Base-by-base conservation (phyloP, 2,888 invertebrate genomes). In the Coronaproctus castanopsis region DNA sequence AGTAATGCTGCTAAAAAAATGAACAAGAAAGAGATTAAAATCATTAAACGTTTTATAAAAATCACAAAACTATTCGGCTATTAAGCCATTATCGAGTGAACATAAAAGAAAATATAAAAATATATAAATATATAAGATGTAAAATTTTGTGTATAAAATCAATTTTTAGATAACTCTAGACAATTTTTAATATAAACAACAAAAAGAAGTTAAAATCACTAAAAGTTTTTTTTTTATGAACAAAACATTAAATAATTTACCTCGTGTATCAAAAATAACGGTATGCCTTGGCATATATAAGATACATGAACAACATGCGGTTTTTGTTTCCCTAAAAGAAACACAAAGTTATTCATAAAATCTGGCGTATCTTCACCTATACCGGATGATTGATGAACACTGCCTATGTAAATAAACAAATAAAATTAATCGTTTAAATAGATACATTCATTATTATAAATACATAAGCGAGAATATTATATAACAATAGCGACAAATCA, bases 241-340 rank as follows among this genome's bases (percentile, higher is more conserved):
- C 10, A 48, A 48, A 8, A 14, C 10, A 8, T 14, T 10, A 48
- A 48, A 21, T 57, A 20, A 2, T 50, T 53, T 58, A 64, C 64
- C 53, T 64, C 64, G 49, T 62, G 61, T 54, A 64, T 61, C 10
- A 63, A 57, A 60, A 64, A 63, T 24, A 64, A 57, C 54, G 63
- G 62, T 48, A 63, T 59, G 22, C 59, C 58, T 50, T 52, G 59
- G 49, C 63, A 58, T 48, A 64, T 58, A 21, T 56, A 62, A 24
- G 61, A 56, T 21, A 64, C 54, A 52, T 64, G 62, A 24, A 64
- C 61, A 18, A 59, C 61, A 52, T 63, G 54, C 24, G 61, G 60
- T 55, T 61, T 61, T 24, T 60, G 21, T 56, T 62, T 54, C 20
- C 63, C 63, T 21, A 63, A 49, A 54, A 63, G 52, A 57, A 61